These are phyloP conservation scores for Physella acuta DNA, from an alignment of 1,140 invertebrate species.

Conservation along the genomic window DNA sequence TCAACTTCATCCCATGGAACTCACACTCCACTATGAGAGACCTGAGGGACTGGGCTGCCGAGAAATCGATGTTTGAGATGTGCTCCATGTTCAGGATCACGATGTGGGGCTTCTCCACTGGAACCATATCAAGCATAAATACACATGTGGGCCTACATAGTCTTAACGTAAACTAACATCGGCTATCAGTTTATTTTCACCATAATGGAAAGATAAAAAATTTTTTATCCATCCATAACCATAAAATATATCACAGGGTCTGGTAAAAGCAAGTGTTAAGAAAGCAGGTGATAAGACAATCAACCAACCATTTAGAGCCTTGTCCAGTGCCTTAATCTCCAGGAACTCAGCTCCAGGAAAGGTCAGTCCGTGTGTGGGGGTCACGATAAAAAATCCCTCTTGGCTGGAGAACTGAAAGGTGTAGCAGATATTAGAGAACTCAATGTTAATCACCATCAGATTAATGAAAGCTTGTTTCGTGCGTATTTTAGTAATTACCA, in stretches of 20 bases:
- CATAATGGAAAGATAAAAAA: too few species aligned
- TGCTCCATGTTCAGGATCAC: conserved; percentile 47
- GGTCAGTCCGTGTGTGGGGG: conserved; percentile 80
- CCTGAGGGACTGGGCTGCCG: conserved; percentile 31
- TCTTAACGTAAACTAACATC: too few species aligned
- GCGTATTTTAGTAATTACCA: neutral
- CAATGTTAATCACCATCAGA: too few species aligned
- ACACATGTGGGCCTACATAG: too few species aligned
- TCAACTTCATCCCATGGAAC: conserved; percentile 16
- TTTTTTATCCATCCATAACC: too few species aligned
- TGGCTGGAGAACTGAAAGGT: too few species aligned
- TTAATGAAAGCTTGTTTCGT: neutral
- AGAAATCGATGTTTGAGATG: conserved; percentile 45
- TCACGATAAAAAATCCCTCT: conserved; percentile 67
- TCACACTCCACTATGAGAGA: conserved; percentile 25
- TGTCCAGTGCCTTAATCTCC: conserved; percentile 67
- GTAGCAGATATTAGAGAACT: too few species aligned
- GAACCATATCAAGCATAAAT: too few species aligned
- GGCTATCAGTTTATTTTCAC: too few species aligned
- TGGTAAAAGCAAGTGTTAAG: too few species aligned
- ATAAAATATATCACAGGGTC: too few species aligned
- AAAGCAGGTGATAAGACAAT: neutral
- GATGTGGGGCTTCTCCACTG: conserved; percentile 35
- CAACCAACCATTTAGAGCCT: conserved; percentile 33
- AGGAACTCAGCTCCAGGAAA: conserved; percentile 88